Base-by-base conservation (phyloP, 1,140 invertebrate genomes). In the Heliconius himera region DNA sequence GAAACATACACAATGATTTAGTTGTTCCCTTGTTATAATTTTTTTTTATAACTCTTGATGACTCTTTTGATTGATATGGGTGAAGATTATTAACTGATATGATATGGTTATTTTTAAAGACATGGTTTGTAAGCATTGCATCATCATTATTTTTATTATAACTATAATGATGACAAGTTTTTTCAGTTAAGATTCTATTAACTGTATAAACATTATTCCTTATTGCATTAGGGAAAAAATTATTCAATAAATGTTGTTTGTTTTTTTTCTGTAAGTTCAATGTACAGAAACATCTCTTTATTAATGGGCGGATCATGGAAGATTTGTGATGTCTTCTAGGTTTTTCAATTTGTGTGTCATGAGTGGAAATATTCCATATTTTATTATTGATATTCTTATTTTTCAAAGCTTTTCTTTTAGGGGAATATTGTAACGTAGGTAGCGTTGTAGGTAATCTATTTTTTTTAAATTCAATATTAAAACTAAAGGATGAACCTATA, bases 281-380 rank as follows among this genome's bases (percentile, higher is more conserved):
- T 76, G 87, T 86, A 75, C 85, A 89, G 77, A 88, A 87, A 84
- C 88, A 88, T 78, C 85, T 74, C 79, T 87, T 87, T 70, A 87
- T 74, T n/a, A 80, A 80, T 70, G 79, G 82, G 1, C 66, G 29
- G 54, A 76, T 70, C 33, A 79, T 49, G 20, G 79, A 81, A 38
- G 73, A 66, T 77, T 78, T 83, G 56, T 78, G 54, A 41, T 51
- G 1, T 71, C 80, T 77, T 76, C 71, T 83, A 51, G n/a, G 29
- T 66, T 41, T 29, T 29, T 75, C 18, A 18, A 74, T 33, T 66
- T 84, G 80, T 51, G 80, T 82, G 38, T 78, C 56, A 22, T 60
- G 26, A 70, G 81, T 70, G 22, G 77, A 70, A 51, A 82, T 72
- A 41, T 60, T 81, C 18, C 73, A 36, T 71, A 70, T 82, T 46